Base-by-base conservation (phyloP, 2,888 invertebrate species). In the Ctenicera cuprea region DNA sequence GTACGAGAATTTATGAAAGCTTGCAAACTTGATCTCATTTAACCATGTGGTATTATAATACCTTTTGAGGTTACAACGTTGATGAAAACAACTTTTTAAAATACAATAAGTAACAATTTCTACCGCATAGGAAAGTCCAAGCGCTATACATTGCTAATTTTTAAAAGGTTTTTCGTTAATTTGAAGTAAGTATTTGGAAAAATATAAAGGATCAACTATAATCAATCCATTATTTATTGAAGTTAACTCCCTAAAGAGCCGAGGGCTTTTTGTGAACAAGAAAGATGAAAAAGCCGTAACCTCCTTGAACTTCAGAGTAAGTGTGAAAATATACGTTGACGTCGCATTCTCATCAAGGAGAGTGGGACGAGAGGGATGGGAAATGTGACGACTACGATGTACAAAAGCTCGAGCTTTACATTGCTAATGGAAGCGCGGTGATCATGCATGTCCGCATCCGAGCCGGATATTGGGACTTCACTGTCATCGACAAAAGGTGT, bases 401-500 rank as follows among this genome's bases (percentile, higher is more conserved):
- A 59, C 57, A 67, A 67, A 67, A 67, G 63, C 62, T 59, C 54
- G 33, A 64, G 70, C 64, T 71, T 71, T 71, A 64, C 70, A 77
- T 74, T 77, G 76, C 79, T 79, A 79, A 79, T 79, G 77, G 79
- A 77, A 76, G 76, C 76, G 76, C 70, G 77, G 76, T 76, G 75
- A 79, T 78, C 75, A 75, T 75, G 78, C 77, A 79, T 78, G 76
- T 78, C 67, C 77, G 76, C 77, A 79, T 77, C 76, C 73, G 76
- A 76, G 72, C 79, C 79, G 77, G 79, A 79, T 79, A 79, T 79
- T 79, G 79, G 74, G 77, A 64, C 70, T 76, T 76, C 78, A 73
- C 77, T 80, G 80, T 78, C 80, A 77, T 79, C 78, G 79, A 79
- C 77, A 80, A 80, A 80, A 80, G 80, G 79, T 80, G 79, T 79